Evolutionary conservation across 2,113 vertebrate genomes (phyloP).

Genomic region (Apeltes quadracus): DNA sequence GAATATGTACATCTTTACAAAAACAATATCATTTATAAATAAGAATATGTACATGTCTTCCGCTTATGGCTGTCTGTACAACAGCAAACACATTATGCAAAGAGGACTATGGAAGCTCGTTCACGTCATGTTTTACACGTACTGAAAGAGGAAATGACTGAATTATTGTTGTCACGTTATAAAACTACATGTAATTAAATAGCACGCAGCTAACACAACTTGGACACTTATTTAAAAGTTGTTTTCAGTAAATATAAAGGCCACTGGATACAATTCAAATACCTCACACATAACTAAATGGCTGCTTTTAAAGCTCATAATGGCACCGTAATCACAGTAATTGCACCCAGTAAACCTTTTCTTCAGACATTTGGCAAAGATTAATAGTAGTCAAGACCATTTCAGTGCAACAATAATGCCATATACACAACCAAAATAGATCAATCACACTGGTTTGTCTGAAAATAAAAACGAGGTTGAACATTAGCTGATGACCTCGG

Average conservation of each 20-base stretch:
- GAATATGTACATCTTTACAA: conserved; percentile 67
- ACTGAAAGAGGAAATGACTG: conserved; percentile 15
- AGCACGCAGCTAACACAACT: conserved; percentile 29
- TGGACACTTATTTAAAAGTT: conserved; percentile 24
- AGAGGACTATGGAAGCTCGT: conserved; percentile 39
- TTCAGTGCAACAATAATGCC: conserved; percentile 34
- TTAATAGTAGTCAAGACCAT: conserved; percentile 50
- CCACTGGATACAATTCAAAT: conserved; percentile 62
- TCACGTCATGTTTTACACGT: conserved; percentile 30
- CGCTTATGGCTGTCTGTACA: conserved; percentile 63
- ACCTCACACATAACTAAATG: conserved; percentile 21
- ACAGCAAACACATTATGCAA: conserved; percentile 57
- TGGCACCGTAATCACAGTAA: conserved; percentile 66
- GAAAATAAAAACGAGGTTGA: conserved; percentile 8
- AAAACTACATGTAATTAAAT: conserved; percentile 28
- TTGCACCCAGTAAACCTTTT: conserved; percentile 35
- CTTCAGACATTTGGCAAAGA: conserved; percentile 63
- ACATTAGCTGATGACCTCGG: conserved; percentile 15
- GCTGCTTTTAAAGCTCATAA: conserved; percentile 59
- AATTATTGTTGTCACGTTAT: conserved; percentile 18
- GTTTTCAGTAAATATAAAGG: conserved; percentile 59
- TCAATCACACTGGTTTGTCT: conserved; percentile 14
- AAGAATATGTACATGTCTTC: conserved; percentile 68
- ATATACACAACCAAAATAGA: conserved; percentile 6
- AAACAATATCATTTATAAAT: conserved; percentile 72